Conservation (phyloP, 2,888 invertebrate genomes). For the Lamellibrachia satsuma region DNA sequence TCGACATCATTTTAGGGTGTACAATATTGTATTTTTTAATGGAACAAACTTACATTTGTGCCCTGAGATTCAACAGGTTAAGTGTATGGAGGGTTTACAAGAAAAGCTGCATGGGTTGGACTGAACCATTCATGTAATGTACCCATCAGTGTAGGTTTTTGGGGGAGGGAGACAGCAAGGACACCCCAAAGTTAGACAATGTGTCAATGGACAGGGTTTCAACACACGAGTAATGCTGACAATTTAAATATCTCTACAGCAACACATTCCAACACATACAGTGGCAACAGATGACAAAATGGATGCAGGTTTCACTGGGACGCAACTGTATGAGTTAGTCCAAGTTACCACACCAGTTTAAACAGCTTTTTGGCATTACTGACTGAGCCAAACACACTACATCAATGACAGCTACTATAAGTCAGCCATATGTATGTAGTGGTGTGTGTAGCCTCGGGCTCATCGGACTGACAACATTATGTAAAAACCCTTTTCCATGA, state of each 20-base stretch:
- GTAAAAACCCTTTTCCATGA: too few species aligned
- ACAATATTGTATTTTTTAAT: not conserved
- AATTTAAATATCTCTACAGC: not conserved
- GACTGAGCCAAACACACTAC: not conserved
- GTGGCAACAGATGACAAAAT: not conserved
- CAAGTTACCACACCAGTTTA: not conserved
- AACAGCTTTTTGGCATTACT: not conserved
- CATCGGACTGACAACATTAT: too few species aligned
- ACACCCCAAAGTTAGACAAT: not conserved
- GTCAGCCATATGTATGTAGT: too few species aligned
- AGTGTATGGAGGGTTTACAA: not conserved
- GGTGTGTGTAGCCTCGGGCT: too few species aligned
- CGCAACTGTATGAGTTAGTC: not conserved
- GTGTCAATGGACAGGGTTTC: not conserved
- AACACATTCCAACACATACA: not conserved
- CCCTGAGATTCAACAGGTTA: not conserved
- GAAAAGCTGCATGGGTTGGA: not conserved
- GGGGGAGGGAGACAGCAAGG: not conserved
- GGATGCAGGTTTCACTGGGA: not conserved
- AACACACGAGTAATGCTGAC: not conserved
- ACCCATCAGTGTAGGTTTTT: not conserved
- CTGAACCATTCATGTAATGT: not conserved
- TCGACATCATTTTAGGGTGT: not conserved
- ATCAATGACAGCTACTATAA: not conserved
- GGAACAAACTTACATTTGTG: not conserved